Evolutionary conservation across 2,888 invertebrate species (phyloP).

Genomic region (Mesorhabditis sp.): DNA sequence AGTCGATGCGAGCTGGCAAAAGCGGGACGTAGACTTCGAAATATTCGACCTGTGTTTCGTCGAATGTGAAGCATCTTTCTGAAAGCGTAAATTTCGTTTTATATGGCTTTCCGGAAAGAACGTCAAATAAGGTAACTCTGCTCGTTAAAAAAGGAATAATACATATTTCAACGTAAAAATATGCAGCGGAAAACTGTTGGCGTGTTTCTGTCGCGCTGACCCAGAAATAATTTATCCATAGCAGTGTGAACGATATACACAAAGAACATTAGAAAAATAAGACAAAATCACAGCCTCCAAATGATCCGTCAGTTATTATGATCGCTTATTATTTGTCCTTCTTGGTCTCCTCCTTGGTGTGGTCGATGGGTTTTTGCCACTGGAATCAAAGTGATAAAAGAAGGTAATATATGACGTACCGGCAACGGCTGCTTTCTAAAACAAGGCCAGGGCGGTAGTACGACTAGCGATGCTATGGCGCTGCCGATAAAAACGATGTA

Average conservation of each 20-base stretch:
- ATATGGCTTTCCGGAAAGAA: background rate
- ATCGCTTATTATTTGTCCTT: slow-evolving; percentile 22
- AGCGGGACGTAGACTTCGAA: no score
- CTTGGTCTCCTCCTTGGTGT: slow-evolving; percentile 18
- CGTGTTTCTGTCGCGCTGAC: background rate
- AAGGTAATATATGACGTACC: slow-evolving; percentile 14
- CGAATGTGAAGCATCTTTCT: no score
- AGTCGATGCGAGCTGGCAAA: no score
- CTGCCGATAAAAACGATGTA: slow-evolving; percentile 41
- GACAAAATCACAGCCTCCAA: slow-evolving; percentile 12
- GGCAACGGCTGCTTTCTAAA: slow-evolving; percentile 46
- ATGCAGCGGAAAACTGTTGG: background rate
- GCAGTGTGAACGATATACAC: background rate
- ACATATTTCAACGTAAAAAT: background rate
- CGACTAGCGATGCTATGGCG: slow-evolving; percentile 41
- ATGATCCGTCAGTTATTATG: background rate
- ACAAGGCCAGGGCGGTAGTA: slow-evolving; percentile 54
- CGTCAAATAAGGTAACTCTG: background rate
- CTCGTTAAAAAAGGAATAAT: slow-evolving; percentile 2
- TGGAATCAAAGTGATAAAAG: slow-evolving; percentile 11
- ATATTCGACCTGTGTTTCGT: no score
- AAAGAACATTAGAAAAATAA: slow-evolving; percentile 7
- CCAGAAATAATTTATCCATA: no score
- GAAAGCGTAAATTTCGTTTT: no score
- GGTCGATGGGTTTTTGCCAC: slow-evolving; percentile 20